Evolutionary conservation across 2,888 invertebrate species (phyloP).

Genomic region (Rugalucina vietnamica): DNA sequence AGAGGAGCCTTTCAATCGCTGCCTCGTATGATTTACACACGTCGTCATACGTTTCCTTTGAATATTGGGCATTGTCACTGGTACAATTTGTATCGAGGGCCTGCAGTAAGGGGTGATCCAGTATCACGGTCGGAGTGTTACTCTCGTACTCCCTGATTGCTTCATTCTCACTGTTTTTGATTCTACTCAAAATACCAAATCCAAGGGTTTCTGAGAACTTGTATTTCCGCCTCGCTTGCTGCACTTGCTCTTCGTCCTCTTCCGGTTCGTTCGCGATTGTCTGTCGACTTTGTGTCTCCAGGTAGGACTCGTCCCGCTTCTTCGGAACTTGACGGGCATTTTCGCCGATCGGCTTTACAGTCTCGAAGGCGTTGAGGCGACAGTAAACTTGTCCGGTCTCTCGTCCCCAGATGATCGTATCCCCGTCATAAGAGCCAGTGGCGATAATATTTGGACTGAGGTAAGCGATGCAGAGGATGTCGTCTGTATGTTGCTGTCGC

Average conservation of each 20-base stretch:
- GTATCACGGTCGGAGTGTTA: constrained; percentile 14
- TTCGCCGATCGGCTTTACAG: constrained; percentile 58
- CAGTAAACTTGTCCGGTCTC: constrained; percentile 88
- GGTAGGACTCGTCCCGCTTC: neutral
- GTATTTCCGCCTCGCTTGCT: constrained; percentile 20
- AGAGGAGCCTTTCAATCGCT: constrained; percentile 85
- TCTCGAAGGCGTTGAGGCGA: constrained; percentile 69
- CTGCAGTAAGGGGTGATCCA: constrained; percentile 65
- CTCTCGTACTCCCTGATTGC: neutral
- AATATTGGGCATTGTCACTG: constrained; percentile 18
- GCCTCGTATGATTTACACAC: constrained; percentile 72
- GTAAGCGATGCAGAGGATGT: constrained; percentile 89
- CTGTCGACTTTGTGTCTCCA: constrained; percentile 19
- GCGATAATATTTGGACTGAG: constrained; percentile 77
- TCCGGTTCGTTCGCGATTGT: neutral
- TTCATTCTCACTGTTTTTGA: neutral
- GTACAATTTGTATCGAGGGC: constrained; percentile 47
- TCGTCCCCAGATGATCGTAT: constrained; percentile 92
- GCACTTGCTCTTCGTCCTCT: constrained; percentile 21
- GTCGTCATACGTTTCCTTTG: constrained; percentile 67
- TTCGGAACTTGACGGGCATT: constrained; percentile 1
- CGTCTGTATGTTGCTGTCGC: constrained; percentile 90
- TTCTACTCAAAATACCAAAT: constrained; percentile 20
- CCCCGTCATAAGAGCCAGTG: constrained; percentile 90
- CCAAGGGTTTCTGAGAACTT: constrained; percentile 9